Evolutionary conservation across 2,888 invertebrate genomes (phyloP).

Genomic region (Eupithecia centaureata): DNA sequence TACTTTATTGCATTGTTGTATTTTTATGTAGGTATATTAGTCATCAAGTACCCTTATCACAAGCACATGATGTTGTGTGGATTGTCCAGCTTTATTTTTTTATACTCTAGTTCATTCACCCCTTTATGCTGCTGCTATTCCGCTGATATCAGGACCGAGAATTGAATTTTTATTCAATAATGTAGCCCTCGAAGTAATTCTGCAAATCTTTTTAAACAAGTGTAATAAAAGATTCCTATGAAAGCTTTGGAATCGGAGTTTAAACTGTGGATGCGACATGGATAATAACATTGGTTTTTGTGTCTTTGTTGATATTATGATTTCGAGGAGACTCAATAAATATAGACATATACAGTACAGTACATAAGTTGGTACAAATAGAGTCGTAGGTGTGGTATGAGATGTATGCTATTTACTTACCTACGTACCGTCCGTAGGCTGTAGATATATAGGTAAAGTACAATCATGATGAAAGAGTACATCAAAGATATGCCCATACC

Average conservation of each 20-base stretch:
- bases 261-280: neutral
- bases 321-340: neutral
- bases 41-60: no score
- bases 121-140: slow-evolving; percentile 33
- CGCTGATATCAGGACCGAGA: neutral
- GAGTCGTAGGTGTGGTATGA: neutral
- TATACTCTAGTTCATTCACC: slow-evolving; percentile 34
- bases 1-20: no score
- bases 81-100: no score
- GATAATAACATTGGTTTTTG: slow-evolving; percentile 14
- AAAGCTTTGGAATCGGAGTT: neutral
- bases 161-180: neutral
- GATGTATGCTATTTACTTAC: no score
- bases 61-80: no score
- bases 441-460: slow-evolving; percentile 13
- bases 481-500: neutral
- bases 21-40: no score
- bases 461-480: neutral
- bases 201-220: no score
- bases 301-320: neutral
- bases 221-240: no score
- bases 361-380: neutral
- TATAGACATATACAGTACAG: no score
- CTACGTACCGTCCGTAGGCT: no score
- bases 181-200: neutral